phyloP scores from a whole-genome alignment of 1,140 invertebrate species.

The Nasonia giraulti region DNA sequence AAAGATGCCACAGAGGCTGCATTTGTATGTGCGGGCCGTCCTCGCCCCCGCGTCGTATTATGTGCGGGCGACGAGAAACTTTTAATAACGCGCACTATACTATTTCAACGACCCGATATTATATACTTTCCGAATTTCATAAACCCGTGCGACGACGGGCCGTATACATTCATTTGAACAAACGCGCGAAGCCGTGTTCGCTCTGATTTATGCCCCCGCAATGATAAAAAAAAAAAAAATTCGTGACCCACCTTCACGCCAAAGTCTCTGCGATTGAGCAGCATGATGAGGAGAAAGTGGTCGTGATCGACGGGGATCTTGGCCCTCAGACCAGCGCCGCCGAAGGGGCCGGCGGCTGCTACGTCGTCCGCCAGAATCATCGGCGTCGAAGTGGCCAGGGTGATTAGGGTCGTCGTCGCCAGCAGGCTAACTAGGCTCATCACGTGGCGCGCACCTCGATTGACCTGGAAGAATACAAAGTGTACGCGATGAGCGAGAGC shows the following conservation, averaged over 20 bases:
- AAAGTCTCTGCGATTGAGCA: conserved; percentile 55
- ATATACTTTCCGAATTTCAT: neutral
- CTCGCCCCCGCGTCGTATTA: neutral
- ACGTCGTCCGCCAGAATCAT: conserved; percentile 40
- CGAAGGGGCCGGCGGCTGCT: too few species aligned
- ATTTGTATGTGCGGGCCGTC: conserved; percentile 12
- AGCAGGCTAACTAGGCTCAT: conserved; percentile 58
- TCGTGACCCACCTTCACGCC: conserved; percentile 55
- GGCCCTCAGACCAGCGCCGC: neutral
- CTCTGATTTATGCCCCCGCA: neutral
- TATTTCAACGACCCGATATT: neutral
- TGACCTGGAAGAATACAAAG: conserved; percentile 33
- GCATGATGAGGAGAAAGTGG: conserved; percentile 53
- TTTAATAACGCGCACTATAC: too few species aligned
- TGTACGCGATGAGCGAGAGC: neutral
- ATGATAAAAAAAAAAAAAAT: neutral
- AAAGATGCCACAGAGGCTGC: neutral
- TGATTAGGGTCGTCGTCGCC: conserved; percentile 56
- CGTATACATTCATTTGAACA: too few species aligned
- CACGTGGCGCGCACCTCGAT: conserved; percentile 38
- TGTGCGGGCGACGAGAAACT: neutral
- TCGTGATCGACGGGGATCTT: conserved; percentile 53
- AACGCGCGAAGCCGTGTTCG: too few species aligned
- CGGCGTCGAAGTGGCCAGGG: conserved; percentile 50
- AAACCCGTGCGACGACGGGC: neutral